Conservation (phyloP, 2,888 invertebrate genomes). For the Drosophila maculinotata region DNA sequence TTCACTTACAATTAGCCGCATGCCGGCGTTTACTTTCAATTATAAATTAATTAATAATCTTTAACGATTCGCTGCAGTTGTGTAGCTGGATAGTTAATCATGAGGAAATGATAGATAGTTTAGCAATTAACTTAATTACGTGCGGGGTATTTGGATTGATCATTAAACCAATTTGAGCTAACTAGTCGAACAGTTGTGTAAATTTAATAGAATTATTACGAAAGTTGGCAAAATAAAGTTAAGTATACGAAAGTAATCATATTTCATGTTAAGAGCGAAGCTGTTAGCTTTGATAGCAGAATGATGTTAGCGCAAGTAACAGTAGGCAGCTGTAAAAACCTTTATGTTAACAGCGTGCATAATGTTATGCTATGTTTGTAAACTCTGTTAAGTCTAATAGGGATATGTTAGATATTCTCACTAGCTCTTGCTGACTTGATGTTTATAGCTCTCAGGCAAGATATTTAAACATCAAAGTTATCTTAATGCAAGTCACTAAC, state of each 20-base stretch:
- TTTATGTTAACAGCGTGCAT: too few relatives aligned
- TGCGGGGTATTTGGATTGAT: conserved; percentile 40
- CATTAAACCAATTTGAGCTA: conserved; percentile 55
- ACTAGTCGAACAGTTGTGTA: conserved; percentile 52
- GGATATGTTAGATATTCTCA: too few relatives aligned
- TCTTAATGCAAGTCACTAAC: conserved; percentile 21
- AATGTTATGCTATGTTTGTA: too few relatives aligned
- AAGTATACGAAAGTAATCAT: conserved; percentile 10
- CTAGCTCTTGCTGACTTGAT: too few relatives aligned
- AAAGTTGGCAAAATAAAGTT: conserved; percentile 12
- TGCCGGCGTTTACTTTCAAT: conserved; percentile 57
- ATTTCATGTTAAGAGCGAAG: too few relatives aligned
- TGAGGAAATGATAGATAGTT: conserved; percentile 72
- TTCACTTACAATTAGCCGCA: conserved; percentile 49
- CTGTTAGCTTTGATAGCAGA: too few relatives aligned
- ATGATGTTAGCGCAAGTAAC: too few relatives aligned
- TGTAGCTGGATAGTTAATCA: conserved; percentile 39
- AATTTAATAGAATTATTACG: conserved; percentile 50
- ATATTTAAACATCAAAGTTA: conserved; percentile 8
- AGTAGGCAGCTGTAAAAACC: too few relatives aligned
- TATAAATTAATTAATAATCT: conserved; percentile 72
- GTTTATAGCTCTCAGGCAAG: too few relatives aligned
- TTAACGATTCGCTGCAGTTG: conserved; percentile 59
- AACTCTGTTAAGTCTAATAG: too few relatives aligned
- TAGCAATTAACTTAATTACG: conserved; percentile 66